A percentile compares a stretch with the other conserved stretches of the same genome.
Evolutionary conservation across 2,113 vertebrate species (phyloP).

Genomic region (Alethe castanea): DNA sequence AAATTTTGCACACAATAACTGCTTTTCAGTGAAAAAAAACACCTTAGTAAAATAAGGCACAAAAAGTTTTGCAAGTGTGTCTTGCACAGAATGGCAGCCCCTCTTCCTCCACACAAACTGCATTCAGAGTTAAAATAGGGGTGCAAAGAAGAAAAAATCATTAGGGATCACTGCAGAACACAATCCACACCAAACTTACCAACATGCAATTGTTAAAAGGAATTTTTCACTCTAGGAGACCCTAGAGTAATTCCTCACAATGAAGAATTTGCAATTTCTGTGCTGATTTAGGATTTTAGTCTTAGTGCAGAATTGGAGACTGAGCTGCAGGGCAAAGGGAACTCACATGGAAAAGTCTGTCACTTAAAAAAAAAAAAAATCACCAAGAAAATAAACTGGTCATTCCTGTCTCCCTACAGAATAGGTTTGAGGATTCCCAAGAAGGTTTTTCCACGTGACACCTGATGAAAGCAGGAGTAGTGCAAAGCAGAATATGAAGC

Average conservation of each 20-base stretch:
- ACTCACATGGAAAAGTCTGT: background rate
- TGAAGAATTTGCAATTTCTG: background rate
- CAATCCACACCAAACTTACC: background rate
- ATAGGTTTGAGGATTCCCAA: background rate
- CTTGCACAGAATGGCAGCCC: background rate
- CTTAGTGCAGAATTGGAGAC: background rate
- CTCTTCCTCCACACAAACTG: background rate
- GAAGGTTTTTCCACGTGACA: background rate
- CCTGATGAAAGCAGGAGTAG: background rate
- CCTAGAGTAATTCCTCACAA: background rate
- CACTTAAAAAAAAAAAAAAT: background rate
- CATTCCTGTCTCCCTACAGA: background rate
- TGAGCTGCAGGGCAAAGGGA: background rate
- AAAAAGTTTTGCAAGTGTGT: background rate
- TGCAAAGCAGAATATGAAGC: background rate
- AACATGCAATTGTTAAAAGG: background rate
- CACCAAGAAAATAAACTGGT: background rate
- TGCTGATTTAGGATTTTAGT: background rate
- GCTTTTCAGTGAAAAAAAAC: background rate
- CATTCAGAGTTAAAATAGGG: background rate
- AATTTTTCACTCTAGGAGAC: background rate
- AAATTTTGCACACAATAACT: background rate
- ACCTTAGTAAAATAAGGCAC: background rate
- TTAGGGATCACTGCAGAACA: background rate
- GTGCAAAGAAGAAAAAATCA: background rate